Conservation (phyloP, 1,140 invertebrate species). For the Diorhabda sublineata region DNA sequence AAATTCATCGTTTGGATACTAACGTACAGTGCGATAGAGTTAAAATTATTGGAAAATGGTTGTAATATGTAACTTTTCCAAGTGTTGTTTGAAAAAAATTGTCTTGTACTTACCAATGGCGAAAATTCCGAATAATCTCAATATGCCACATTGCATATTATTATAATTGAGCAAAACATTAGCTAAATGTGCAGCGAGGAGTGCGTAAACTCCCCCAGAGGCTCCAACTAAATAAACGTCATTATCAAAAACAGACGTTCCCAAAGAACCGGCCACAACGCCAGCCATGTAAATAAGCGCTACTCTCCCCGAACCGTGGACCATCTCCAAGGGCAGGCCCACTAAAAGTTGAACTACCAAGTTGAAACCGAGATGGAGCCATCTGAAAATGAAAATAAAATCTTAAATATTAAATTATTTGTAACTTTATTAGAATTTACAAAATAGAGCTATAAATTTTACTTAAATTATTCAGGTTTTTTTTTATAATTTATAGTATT, state of each 20-base stretch:
- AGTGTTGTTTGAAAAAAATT: neutral
- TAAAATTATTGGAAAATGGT: constrained; percentile 3
- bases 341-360: constrained; percentile 86
- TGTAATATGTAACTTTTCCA: neutral
- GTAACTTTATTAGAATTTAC: too few species aligned
- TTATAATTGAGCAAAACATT: constrained; percentile 95
- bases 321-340: constrained; percentile 93
- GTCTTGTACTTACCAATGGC: constrained; percentile 72
- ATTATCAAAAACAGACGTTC: constrained; percentile 91
- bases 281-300: constrained; percentile 90
- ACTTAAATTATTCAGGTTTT: too few species aligned
- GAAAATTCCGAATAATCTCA: constrained; percentile 84
- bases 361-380: constrained; percentile 94
- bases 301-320: constrained; percentile 87
- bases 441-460: too few species aligned
- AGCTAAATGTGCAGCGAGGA: constrained; percentile 89
- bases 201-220: constrained; percentile 90
- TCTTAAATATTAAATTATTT: too few species aligned
- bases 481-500: too few species aligned
- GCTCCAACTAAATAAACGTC: constrained; percentile 91
- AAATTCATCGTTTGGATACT: too few species aligned
- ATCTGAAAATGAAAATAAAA: constrained; percentile 58
- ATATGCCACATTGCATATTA: constrained; percentile 92
- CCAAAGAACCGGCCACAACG: constrained; percentile 87
- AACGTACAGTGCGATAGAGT: neutral